Evolutionary conservation across 2,888 invertebrate genomes (phyloP).

Genomic region (Athripsodes cinereus): DNA sequence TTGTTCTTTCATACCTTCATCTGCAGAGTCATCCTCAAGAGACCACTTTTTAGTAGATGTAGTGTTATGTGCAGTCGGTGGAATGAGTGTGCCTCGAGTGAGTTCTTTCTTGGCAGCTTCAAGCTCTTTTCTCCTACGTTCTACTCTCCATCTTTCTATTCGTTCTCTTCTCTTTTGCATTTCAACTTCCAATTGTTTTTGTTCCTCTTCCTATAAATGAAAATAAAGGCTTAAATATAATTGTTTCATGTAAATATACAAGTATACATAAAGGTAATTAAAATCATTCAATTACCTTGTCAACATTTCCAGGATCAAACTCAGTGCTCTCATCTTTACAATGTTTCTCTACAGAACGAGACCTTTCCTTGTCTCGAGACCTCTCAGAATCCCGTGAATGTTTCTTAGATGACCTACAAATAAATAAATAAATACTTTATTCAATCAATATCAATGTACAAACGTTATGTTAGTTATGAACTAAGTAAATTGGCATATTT

Average conservation of each 20-base stretch:
- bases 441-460: too few species aligned
- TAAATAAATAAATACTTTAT: too few species aligned
- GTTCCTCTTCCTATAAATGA: slow-evolving; percentile 70
- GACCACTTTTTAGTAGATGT: slow-evolving; percentile 82
- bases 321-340: slow-evolving; percentile 54
- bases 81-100: slow-evolving; percentile 56
- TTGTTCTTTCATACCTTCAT: slow-evolving; percentile 63
- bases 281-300: slow-evolving; percentile 52
- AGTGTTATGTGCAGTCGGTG: slow-evolving; percentile 49
- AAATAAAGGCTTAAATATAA: not conserved
- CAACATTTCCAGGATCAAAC: slow-evolving; percentile 67
- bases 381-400: slow-evolving; percentile 41
- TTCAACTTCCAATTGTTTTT: slow-evolving; percentile 83
- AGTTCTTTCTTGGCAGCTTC: slow-evolving; percentile 74
- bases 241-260: not conserved
- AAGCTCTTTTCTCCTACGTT: slow-evolving; percentile 81
- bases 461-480: too few species aligned
- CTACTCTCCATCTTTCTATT: slow-evolving; percentile 93
- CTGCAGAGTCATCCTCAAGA: slow-evolving; percentile 92
- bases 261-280: not conserved
- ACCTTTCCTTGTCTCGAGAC: slow-evolving; percentile 41
- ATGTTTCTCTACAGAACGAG: slow-evolving; percentile 53
- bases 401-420: slow-evolving; percentile 47
- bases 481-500: too few species aligned
- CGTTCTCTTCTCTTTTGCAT: slow-evolving; percentile 94